phyloP scores from a whole-genome alignment of 2,888 invertebrate genomes.

The Lasioglossum malachurum region DNA sequence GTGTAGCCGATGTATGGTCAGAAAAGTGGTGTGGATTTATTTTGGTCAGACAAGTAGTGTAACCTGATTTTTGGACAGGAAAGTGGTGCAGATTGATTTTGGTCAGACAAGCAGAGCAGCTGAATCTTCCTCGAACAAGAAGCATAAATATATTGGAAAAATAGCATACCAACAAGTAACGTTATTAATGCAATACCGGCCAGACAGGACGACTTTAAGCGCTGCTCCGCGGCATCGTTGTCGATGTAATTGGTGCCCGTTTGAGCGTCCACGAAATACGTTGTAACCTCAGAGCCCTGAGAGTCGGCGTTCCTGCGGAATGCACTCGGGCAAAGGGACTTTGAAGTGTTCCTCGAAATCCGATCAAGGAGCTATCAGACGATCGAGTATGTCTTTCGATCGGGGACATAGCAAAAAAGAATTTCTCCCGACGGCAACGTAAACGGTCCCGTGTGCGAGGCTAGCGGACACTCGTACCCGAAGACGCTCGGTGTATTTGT shows the following conservation, averaged over 20 bases:
- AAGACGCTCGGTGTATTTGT: constrained; percentile 2
- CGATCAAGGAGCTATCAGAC: not conserved
- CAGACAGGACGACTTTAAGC: not conserved
- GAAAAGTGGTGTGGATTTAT: too few relatives aligned
- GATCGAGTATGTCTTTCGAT: not conserved
- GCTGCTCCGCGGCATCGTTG: not conserved
- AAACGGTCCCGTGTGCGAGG: not conserved
- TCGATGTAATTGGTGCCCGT: constrained; percentile 12
- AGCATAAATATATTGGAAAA: not conserved
- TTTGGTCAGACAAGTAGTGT: too few relatives aligned
- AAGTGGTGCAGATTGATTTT: not conserved
- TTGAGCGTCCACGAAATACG: constrained; percentile 15
- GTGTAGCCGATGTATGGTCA: too few relatives aligned
- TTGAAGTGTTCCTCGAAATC: not conserved
- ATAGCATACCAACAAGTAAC: not conserved
- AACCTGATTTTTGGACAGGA: too few relatives aligned
- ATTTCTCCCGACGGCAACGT: not conserved
- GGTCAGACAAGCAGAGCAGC: not conserved
- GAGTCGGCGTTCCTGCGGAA: not conserved
- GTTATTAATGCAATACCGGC: not conserved
- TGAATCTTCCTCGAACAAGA: not conserved
- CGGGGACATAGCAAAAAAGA: not conserved
- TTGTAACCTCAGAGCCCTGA: not conserved
- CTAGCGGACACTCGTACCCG: not conserved
- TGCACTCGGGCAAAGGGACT: not conserved